Evolutionary conservation across 2,113 vertebrate genomes (phyloP).

Genomic region (Callipepla californica): DNA sequence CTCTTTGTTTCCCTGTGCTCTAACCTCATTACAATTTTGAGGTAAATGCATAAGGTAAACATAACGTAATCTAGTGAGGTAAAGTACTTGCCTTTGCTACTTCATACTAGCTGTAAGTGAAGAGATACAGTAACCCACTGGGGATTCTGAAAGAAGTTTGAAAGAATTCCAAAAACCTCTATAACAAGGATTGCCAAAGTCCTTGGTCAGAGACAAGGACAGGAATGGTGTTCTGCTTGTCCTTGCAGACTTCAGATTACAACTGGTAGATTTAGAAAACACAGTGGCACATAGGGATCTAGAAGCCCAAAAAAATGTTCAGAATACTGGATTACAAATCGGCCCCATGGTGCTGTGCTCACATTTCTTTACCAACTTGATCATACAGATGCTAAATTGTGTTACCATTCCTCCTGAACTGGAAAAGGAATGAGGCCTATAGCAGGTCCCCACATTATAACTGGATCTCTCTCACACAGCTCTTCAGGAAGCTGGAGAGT

Average conservation of each 20-base stretch:
- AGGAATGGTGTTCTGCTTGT: neutral
- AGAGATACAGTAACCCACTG: neutral
- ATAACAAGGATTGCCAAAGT: neutral
- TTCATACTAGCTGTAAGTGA: neutral
- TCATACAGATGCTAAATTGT: neutral
- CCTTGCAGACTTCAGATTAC: neutral
- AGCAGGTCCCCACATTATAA: neutral
- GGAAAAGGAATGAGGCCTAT: neutral
- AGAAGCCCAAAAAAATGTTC: neutral
- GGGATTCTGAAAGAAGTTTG: neutral
- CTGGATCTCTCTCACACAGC: neutral
- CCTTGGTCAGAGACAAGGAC: neutral
- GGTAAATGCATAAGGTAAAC: neutral
- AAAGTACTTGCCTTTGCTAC: neutral
- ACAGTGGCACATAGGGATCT: neutral
- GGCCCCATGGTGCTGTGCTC: neutral
- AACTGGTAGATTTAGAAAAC: neutral
- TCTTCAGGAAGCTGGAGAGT: neutral
- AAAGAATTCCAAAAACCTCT: neutral
- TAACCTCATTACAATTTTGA: neutral
- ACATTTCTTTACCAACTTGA: neutral
- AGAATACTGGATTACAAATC: neutral
- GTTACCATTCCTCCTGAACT: neutral
- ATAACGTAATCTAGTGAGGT: neutral
- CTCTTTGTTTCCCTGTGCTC: neutral